Percentiles rank a stretch among this genome's conserved stretches.
Conservation (phyloP, 2,888 invertebrate genomes). For the Drosophila kambysellisi region DNA sequence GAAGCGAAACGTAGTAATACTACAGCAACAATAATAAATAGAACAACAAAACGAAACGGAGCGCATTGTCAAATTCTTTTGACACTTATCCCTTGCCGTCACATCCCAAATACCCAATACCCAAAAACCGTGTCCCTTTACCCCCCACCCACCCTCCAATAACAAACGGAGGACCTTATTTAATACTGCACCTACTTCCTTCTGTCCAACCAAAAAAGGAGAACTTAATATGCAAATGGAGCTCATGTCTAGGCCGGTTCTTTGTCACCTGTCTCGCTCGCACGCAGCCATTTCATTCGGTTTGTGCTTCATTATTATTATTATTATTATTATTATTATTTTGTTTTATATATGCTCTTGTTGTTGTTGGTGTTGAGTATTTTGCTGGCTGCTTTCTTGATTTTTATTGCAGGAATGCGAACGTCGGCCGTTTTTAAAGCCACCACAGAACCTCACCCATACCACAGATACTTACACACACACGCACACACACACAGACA, state of each 20-base stretch:
- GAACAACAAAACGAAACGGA: conserved; percentile 47
- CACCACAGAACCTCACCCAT: conserved; percentile 64
- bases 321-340: conserved; percentile 65
- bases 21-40: conserved; percentile 40
- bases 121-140: conserved; percentile 1
- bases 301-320: conserved; percentile 63
- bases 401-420: conserved; percentile 79
- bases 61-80: conserved; percentile 81
- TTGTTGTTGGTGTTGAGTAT: conserved; percentile 49
- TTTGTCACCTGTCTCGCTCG: conserved; percentile 76
- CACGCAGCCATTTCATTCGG: conserved; percentile 57
- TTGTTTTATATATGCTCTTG: conserved; percentile 60
- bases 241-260: conserved; percentile 52
- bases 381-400: conserved; percentile 73
- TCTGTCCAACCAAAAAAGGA: conserved; percentile 15
- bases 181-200: conserved; percentile 25
- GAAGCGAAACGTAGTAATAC: not conserved
- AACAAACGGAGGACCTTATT: conserved; percentile 38
- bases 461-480: conserved; percentile 36
- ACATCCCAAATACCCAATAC: conserved; percentile 26
- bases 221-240: conserved; percentile 69
- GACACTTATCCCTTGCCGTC: conserved; percentile 79
- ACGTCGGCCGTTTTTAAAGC: conserved; percentile 81
- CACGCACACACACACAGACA: conserved; percentile 16
- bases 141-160: not conserved